These are phyloP conservation scores for Lithobius niger DNA, from an alignment of 1,140 invertebrate genomes.

Conservation along the genomic window DNA sequence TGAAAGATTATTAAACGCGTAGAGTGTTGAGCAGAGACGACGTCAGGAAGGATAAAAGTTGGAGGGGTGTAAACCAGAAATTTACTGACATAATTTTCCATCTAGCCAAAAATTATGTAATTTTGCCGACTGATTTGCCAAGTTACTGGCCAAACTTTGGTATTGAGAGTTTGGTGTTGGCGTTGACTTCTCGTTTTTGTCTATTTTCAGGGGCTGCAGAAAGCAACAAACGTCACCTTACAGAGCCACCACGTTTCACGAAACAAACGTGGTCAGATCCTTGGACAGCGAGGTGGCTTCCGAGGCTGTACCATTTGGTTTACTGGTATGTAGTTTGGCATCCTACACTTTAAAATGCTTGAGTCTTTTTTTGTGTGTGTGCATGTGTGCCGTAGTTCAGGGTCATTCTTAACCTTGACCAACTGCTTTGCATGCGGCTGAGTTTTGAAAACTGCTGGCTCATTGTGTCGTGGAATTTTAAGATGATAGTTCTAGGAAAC, in stretches of 20 bases:
- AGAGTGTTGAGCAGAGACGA: too few species aligned
- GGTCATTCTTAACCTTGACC: slow-evolving; percentile 2
- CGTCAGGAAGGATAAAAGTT: too few species aligned
- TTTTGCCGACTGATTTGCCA: too few species aligned
- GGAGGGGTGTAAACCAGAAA: too few species aligned
- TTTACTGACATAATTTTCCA: too few species aligned
- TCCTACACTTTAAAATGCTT: slow-evolving; percentile 1
- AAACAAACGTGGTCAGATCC: slow-evolving; percentile 73
- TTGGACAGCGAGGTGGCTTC: slow-evolving; percentile 84
- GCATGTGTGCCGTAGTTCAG: background rate
- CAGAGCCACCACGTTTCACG: slow-evolving; percentile 91
- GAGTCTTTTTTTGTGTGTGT: slow-evolving; percentile 7
- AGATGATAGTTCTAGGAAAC: too few species aligned
- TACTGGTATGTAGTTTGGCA: slow-evolving; percentile 53
- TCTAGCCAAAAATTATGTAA: too few species aligned
- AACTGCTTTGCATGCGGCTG: background rate
- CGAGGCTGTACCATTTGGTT: slow-evolving; percentile 97
- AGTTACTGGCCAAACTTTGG: too few species aligned
- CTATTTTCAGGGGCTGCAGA: slow-evolving; percentile 25
- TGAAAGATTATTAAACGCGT: too few species aligned
- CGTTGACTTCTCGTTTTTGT: background rate
- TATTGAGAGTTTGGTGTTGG: too few species aligned
- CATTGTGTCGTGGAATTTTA: background rate
- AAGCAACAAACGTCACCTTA: slow-evolving; percentile 74
- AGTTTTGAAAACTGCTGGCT: background rate